Percentiles rank a stretch among this genome's conserved stretches.
Evolutionary conservation across 2,888 invertebrate species (phyloP).

Genomic region (Eremobia ochroleuca): DNA sequence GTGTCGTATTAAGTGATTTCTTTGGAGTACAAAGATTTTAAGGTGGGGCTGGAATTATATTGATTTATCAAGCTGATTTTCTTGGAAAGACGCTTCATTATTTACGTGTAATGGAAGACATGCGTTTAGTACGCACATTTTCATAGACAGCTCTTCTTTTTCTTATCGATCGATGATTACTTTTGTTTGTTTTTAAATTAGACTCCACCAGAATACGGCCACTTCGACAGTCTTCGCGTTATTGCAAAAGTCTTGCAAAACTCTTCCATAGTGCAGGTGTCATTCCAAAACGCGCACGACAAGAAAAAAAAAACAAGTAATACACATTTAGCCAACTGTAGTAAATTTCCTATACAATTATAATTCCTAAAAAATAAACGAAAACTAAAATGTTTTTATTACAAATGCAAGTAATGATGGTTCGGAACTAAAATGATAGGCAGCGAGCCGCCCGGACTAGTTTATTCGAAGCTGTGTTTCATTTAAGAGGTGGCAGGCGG

Average conservation of each 20-base stretch:
- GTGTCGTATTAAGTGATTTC: slow-evolving; percentile 74
- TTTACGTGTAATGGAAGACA: slow-evolving; percentile 1
- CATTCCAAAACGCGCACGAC: background rate
- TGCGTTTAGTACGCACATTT: background rate
- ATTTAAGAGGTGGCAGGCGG: no score
- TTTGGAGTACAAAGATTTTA: slow-evolving; percentile 56
- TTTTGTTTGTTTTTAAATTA: background rate
- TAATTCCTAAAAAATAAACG: no score
- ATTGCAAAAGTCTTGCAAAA: no score
- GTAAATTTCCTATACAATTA: no score
- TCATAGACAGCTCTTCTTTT: background rate
- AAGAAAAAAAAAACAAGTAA: no score
- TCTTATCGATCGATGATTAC: background rate
- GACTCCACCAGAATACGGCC: background rate
- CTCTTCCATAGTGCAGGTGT: background rate
- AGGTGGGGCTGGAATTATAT: slow-evolving; percentile 33
- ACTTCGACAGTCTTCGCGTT: background rate
- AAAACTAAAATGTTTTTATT: no score
- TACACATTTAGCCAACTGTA: no score
- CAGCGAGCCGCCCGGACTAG: no score
- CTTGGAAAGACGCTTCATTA: slow-evolving; percentile 23
- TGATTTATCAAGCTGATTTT: slow-evolving; percentile 39
- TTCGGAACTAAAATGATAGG: no score
- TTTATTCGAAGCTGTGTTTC: no score
- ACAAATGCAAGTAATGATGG: no score